Base-by-base conservation (phyloP, 1,140 invertebrate species). In the Acyrthosiphon pisum region DNA sequence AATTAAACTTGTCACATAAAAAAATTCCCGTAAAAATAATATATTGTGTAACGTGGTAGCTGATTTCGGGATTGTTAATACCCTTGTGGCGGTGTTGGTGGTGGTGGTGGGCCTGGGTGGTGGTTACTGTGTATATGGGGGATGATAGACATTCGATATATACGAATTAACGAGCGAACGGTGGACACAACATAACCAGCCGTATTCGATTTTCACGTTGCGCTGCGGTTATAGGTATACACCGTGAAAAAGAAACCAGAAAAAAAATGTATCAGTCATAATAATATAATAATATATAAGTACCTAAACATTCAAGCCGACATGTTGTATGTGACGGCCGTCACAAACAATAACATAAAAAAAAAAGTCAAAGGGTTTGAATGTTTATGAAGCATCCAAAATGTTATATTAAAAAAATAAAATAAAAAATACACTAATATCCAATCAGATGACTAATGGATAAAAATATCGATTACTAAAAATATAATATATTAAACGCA, bases 261-360 rank as follows among this genome's bases (percentile, higher is more conserved):
- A n/a, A 60, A 60, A 76, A n/a, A 76, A 20, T 18, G 14, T 76
- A 76, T n/a, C 60, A 76, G 30, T n/a, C n/a, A 76, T 76, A 76
- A 60, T 60, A 8, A 68, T n/a, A 68, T n/a, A 18, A 68, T 53
- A 22, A 53, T 53, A 22, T 76, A 76, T n/a, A 68, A 30, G 60
- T 68, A 76, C 60, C 60, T n/a, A 76, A 44, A 87, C 44, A n/a
- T 87, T n/a, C 26, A 18, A 87, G 26, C 44, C 26, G 84, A 48
- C 41, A 87, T 87, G 84, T 44, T 87, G 44, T 87, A 87, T 11
- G 48, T 46, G 84, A 87, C 84, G 44, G 84, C 84, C 84, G 44
- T 87, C 84, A 87, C 3, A 87, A 46, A 87, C 41, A 87, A 87
- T 48, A 44, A 87, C 60, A 76, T 18, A 76, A 68, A 68, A 68